Conservation (phyloP, 2,113 vertebrate genomes). For the Rhinichthys klamathensis region DNA sequence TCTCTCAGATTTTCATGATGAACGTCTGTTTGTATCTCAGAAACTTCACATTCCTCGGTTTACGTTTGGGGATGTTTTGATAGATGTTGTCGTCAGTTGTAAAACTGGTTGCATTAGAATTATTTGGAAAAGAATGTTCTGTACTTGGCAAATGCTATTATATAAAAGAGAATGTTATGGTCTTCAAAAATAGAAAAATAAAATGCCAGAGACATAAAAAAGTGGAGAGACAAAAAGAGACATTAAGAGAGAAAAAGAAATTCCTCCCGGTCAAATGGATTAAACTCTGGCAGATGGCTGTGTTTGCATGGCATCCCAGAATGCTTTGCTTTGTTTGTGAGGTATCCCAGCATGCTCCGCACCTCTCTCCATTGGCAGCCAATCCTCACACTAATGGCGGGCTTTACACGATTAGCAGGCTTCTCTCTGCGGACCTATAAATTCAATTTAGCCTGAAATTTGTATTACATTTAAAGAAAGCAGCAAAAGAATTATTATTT, state of each 20-base stretch:
- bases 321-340: constrained; percentile 41
- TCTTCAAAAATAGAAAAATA: background rate
- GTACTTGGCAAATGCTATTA: background rate
- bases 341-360: constrained; percentile 45
- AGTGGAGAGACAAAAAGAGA: background rate
- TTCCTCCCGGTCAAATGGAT: constrained; percentile 5
- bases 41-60: constrained; percentile 24
- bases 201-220: background rate
- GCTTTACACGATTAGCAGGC: constrained; percentile 67
- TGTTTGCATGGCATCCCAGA: constrained; percentile 51
- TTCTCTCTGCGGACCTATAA: constrained; percentile 63
- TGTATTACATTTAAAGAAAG: constrained; percentile 69
- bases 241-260: background rate
- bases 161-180: constrained; percentile 14
- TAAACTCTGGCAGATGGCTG: background rate
- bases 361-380: constrained; percentile 31
- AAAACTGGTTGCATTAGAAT: background rate
- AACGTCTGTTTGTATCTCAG: constrained; percentile 3
- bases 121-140: constrained; percentile 26
- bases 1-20: background rate
- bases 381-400: constrained; percentile 63
- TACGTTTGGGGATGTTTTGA: background rate
- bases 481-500: constrained; percentile 70
- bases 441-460: constrained; percentile 69
- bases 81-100: background rate